phyloP scores from a whole-genome alignment of 2,113 vertebrate species.

The Bos indicus region DNA sequence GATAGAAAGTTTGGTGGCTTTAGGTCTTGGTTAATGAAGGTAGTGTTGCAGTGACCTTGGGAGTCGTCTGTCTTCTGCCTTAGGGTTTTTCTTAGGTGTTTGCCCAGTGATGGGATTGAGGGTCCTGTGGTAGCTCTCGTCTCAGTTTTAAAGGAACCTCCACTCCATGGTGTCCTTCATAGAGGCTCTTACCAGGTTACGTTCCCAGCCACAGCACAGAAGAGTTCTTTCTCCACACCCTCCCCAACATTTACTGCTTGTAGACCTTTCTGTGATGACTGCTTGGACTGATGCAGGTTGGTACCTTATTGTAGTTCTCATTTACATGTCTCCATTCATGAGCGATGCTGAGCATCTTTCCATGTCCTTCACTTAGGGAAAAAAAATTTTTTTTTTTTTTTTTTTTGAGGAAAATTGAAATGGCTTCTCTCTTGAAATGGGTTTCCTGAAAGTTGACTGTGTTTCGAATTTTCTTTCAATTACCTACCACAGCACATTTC shows the following conservation, averaged over 20 bases:
- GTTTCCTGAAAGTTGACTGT: not conserved
- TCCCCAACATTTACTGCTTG: not conserved
- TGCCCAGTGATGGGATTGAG: not conserved
- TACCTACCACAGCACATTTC: not conserved
- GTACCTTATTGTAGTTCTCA: not conserved
- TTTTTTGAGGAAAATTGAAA: not conserved
- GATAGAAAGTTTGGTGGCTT: not conserved
- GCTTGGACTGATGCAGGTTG: not conserved
- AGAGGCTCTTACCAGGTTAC: not conserved
- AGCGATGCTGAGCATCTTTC: not conserved
- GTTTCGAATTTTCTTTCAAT: not conserved
- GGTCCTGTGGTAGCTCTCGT: not conserved
- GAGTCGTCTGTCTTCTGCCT: not conserved
- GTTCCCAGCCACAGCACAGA: not conserved
- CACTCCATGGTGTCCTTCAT: not conserved
- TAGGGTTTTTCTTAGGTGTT: not conserved
- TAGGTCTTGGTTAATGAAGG: not conserved
- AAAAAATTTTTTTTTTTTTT: not conserved
- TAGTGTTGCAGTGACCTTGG: not conserved
- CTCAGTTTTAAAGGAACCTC: not conserved
- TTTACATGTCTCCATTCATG: not conserved
- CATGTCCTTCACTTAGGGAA: not conserved
- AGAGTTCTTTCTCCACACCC: not conserved
- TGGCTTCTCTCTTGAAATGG: not conserved
- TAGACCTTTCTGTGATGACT: not conserved